Conservation (phyloP, 2,797 vertebrate species). For the Ctenosaura bakeri region DNA sequence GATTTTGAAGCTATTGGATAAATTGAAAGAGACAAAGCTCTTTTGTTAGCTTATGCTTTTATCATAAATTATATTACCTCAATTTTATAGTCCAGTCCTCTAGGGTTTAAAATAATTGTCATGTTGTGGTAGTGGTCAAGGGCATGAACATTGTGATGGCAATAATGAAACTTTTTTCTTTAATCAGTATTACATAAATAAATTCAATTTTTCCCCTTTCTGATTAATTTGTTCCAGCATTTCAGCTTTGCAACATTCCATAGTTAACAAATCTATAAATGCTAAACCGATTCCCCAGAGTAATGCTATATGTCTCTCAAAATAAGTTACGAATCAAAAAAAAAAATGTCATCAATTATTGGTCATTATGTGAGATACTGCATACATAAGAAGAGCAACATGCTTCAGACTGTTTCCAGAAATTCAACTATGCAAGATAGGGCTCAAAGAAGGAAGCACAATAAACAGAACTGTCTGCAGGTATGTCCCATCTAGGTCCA, state of each 20-base stretch:
- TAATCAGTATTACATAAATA: constrained; percentile 21
- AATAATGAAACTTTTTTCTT: constrained; percentile 17
- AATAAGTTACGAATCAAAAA: not conserved
- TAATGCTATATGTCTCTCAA: not conserved
- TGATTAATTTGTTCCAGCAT: not conserved
- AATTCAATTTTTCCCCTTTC: not conserved
- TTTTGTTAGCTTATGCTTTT: constrained; percentile 31
- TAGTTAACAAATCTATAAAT: not conserved
- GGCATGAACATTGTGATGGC: constrained; percentile 3
- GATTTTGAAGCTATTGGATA: constrained; percentile 8
- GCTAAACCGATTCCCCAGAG: not conserved
- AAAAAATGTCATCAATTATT: not conserved
- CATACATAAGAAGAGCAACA: not conserved
- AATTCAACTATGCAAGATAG: not conserved
- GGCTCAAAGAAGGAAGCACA: not conserved
- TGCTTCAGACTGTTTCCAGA: not conserved
- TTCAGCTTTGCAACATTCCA: not conserved
- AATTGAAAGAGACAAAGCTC: constrained; percentile 27
- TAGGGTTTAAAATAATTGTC: constrained; percentile 11
- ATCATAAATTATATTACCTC: constrained; percentile 34
- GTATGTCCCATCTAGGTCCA: not conserved
- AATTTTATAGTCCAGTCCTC: constrained; percentile 6
- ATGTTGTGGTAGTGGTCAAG: not conserved
- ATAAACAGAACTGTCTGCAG: not conserved
- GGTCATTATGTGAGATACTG: not conserved